phyloP scores from a whole-genome alignment of 2,113 vertebrate genomes.

The Atlantisia rogersi region DNA sequence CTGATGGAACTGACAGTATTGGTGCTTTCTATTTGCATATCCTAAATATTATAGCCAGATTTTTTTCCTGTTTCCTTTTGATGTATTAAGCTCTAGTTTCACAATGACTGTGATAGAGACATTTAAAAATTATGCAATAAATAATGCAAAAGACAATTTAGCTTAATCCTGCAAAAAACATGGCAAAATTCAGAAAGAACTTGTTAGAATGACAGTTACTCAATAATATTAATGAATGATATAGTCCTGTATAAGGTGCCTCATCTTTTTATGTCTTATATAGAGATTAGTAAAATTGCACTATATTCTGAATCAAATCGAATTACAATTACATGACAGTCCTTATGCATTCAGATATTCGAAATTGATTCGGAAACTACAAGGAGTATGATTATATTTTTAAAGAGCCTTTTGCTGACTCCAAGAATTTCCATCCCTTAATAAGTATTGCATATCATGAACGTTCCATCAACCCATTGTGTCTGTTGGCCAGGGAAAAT shows the following conservation, averaged over 20 bases:
- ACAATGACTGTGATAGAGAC: background rate
- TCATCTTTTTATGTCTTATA: slow-evolving; percentile 64
- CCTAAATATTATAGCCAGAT: background rate
- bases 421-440: background rate
- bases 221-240: slow-evolving; percentile 65
- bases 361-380: slow-evolving; percentile 48
- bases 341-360: slow-evolving; percentile 49
- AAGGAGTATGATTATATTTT: slow-evolving; percentile 19
- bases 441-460: background rate
- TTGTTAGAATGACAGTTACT: slow-evolving; percentile 67
- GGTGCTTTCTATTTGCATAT: background rate
- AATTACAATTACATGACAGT: slow-evolving; percentile 50
- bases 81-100: slow-evolving; percentile 42
- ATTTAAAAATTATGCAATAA: slow-evolving; percentile 64
- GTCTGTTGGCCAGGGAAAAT: background rate
- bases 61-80: slow-evolving; percentile 14
- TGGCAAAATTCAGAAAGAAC: slow-evolving; percentile 47
- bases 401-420: background rate
- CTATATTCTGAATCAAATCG: slow-evolving; percentile 53
- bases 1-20: background rate
- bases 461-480: background rate
- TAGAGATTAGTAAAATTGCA: slow-evolving; percentile 58
- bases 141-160: slow-evolving; percentile 71
- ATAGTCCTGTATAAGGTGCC: slow-evolving; percentile 14
- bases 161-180: slow-evolving; percentile 47